These are phyloP conservation scores for Nematolebias whitei DNA, from an alignment of 2,113 vertebrate species.

Conservation along the genomic window DNA sequence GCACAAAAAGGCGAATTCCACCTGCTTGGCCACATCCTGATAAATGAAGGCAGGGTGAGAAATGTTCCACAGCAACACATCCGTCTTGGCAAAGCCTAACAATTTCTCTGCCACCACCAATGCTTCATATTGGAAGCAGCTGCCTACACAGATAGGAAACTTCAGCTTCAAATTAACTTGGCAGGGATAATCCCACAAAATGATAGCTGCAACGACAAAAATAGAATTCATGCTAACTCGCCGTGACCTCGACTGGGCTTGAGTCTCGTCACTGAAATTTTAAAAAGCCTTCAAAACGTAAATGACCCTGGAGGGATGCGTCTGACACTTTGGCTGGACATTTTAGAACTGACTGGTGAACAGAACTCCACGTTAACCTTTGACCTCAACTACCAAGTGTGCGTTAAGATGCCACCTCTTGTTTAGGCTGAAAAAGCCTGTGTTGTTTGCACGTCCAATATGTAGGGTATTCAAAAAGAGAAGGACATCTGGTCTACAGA, in stretches of 20 bases:
- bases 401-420: conserved; percentile 12
- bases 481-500: not conserved
- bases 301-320: conserved; percentile 32
- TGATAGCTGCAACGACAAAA: conserved; percentile 46
- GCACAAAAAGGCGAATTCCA: conserved; percentile 36
- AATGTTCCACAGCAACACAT: conserved; percentile 46
- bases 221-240: conserved; percentile 49
- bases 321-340: conserved; percentile 41
- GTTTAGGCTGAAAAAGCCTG: conserved; percentile 21
- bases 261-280: conserved; percentile 8
- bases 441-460: conserved; percentile 6
- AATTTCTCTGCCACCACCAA: conserved; percentile 19
- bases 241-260: conserved; percentile 31
- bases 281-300: conserved; percentile 21
- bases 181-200: conserved; percentile 48
- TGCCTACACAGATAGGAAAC: conserved; percentile 54
- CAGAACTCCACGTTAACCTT: conserved; percentile 47
- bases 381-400: conserved; percentile 37
- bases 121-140: conserved; percentile 45
- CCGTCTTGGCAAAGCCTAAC: conserved; percentile 47
- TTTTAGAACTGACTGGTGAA: conserved; percentile 52
- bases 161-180: conserved; percentile 55
- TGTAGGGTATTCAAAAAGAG: conserved; percentile 4
- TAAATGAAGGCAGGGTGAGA: conserved; percentile 35
- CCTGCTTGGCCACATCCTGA: conserved; percentile 52